These are phyloP conservation scores for Mythimna ferrago DNA, from an alignment of 2,888 invertebrate genomes.

Conservation along the genomic window DNA sequence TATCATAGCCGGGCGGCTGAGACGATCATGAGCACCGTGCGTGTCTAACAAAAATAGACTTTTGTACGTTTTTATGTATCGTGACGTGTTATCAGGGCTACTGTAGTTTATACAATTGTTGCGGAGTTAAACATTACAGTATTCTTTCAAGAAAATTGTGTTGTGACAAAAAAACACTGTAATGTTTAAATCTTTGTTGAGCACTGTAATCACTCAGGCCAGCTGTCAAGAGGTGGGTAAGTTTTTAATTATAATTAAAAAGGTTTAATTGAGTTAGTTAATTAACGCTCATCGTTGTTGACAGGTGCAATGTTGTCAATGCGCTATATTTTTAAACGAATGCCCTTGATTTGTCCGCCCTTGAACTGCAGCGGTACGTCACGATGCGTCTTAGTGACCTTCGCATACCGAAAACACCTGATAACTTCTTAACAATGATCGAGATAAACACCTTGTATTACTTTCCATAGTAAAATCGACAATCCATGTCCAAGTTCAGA, in stretches of 20 bases:
- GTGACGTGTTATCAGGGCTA: conserved; percentile 86
- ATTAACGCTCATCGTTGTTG: conserved; percentile 41
- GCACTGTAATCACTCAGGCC: conserved; percentile 92
- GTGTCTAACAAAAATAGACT: conserved; percentile 89
- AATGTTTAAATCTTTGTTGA: conserved; percentile 92
- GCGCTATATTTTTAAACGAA: conserved; percentile 50
- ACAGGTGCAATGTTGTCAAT: conserved; percentile 44
- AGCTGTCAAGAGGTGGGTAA: conserved; percentile 95
- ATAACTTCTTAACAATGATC: conserved; percentile 38
- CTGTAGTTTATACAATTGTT: conserved; percentile 78
- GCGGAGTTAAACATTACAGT: conserved; percentile 76
- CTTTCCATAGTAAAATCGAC: conserved; percentile 24
- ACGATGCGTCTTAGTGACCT: conserved; percentile 69
- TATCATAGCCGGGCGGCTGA: conserved; percentile 79
- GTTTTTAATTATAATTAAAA: conserved; percentile 80
- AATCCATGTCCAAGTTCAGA: conserved; percentile 32
- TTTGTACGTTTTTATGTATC: conserved; percentile 84
- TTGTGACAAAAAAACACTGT: conserved; percentile 86
- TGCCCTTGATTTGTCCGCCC: conserved; percentile 86
- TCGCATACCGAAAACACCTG: conserved; percentile 60
- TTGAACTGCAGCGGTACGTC: conserved; percentile 81
- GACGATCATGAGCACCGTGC: conserved; percentile 84
- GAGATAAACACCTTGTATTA: conserved; percentile 21
- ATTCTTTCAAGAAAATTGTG: conserved; percentile 75
- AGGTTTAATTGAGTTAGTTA: conserved; percentile 44